A percentile compares a stretch with the other conserved stretches of the same genome.
Evolutionary conservation across 2,888 invertebrate genomes (phyloP).

Genomic region (Andrena dorsata): DNA sequence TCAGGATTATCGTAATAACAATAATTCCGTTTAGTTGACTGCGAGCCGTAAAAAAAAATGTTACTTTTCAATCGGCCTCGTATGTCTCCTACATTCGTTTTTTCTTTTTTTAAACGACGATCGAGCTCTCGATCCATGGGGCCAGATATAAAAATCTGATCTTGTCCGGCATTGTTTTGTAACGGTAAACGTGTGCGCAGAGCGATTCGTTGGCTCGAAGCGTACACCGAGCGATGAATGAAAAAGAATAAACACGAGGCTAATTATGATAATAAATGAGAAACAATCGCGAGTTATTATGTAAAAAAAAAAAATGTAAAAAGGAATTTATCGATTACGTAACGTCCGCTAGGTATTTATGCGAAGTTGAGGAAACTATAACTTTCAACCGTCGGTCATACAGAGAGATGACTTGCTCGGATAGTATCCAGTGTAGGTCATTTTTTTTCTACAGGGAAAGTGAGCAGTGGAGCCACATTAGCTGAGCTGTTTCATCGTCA

Average conservation of each 20-base stretch:
- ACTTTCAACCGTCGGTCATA: conserved; percentile 35
- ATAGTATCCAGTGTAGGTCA: conserved; percentile 66
- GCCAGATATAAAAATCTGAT: conserved; percentile 26
- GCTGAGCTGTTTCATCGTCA: conserved; percentile 67
- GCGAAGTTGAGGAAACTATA: conserved; percentile 45
- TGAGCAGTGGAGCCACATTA: conserved; percentile 57
- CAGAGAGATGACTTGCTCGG: conserved; percentile 53
- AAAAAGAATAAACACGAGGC: conserved; percentile 56
- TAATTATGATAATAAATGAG: conserved; percentile 58
- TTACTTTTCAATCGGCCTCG: background rate
- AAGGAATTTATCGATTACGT: conserved; percentile 61
- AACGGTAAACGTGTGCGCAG: background rate
- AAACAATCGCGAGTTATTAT: conserved; percentile 53
- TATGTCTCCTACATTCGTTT: background rate
- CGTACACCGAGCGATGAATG: conserved; percentile 38
- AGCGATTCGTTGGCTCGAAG: conserved; percentile 34
- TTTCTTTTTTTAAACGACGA: conserved; percentile 15
- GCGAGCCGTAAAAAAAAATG: conserved; percentile 7
- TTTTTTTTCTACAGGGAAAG: conserved; percentile 59
- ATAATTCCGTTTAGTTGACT: conserved; percentile 21
- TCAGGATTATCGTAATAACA: conserved; percentile 19
- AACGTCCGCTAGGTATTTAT: conserved; percentile 64
- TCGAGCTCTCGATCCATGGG: conserved; percentile 11
- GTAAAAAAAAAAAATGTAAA: conserved; percentile 73
- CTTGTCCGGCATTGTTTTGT: conserved; percentile 31